A percentile compares a stretch with the other conserved stretches of the same genome.
Evolutionary conservation across 2,888 invertebrate species (phyloP).

Genomic region (Encarsia formosa): DNA sequence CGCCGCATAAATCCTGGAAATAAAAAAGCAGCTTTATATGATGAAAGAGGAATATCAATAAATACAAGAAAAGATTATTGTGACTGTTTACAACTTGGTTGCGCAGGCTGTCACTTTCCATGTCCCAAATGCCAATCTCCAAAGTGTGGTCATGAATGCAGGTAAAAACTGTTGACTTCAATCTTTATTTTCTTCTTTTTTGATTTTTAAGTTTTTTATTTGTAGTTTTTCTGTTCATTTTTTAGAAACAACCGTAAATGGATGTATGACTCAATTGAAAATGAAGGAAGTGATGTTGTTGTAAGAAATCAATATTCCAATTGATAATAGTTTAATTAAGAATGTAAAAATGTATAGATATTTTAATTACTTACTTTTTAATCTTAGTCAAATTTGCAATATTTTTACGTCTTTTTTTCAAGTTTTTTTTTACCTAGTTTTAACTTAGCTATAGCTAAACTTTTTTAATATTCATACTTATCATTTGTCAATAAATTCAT

Average conservation of each 20-base stretch:
- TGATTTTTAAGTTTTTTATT: not conserved
- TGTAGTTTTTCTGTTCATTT: constrained; percentile 24
- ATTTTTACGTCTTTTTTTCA: too few species aligned
- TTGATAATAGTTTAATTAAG: not conserved
- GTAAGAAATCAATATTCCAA: constrained; percentile 53
- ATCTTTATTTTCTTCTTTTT: constrained; percentile 9
- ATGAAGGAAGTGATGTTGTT: constrained; percentile 71
- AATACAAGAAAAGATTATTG: constrained; percentile 69
- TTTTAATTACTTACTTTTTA: too few species aligned
- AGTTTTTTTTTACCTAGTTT: too few species aligned
- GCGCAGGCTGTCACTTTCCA: constrained; percentile 81
- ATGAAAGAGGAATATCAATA: constrained; percentile 66
- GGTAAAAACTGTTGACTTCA: constrained; percentile 49
- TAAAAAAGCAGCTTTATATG: constrained; percentile 61
- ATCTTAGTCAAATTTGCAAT: too few species aligned
- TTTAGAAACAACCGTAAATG: constrained; percentile 70
- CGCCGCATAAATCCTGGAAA: constrained; percentile 60
- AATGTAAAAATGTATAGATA: not conserved
- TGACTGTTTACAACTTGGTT: constrained; percentile 75
- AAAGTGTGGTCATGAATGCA: constrained; percentile 79
- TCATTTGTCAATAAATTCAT: too few species aligned
- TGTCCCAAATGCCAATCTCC: constrained; percentile 69
- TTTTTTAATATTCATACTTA: too few species aligned
- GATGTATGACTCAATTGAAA: constrained; percentile 72
- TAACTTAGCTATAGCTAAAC: too few species aligned